A percentile compares a stretch with the other conserved stretches of the same genome.
Conservation (phyloP, 2,797 vertebrate genomes). For the Rhynchotus rufescens region DNA sequence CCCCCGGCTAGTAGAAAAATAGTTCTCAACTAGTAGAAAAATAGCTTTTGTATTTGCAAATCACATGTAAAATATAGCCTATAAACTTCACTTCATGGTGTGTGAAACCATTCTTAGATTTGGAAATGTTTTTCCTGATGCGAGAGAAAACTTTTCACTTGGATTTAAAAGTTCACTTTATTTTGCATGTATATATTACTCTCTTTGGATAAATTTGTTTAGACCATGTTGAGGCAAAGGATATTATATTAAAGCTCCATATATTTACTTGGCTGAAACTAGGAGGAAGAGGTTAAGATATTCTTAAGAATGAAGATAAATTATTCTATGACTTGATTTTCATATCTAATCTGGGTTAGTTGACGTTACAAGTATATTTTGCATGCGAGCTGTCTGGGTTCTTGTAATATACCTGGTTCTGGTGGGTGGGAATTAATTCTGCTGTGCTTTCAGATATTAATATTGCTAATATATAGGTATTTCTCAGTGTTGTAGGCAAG, state of each 20-base stretch:
- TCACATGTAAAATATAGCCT: background rate
- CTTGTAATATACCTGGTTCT: background rate
- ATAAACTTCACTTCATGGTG: background rate
- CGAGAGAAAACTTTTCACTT: background rate
- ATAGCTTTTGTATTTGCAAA: background rate
- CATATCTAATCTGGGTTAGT: background rate
- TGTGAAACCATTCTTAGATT: background rate
- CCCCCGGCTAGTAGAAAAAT: background rate
- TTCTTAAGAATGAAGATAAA: background rate
- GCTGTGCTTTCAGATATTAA: constrained; percentile 40
- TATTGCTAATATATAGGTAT: constrained; percentile 58
- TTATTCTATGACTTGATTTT: background rate
- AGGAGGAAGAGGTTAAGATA: background rate
- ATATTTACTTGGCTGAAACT: background rate
- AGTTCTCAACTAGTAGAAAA: background rate
- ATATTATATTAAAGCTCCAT: background rate
- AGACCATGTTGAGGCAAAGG: background rate
- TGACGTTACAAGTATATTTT: background rate
- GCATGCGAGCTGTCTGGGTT: background rate
- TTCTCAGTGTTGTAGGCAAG: constrained; percentile 39
- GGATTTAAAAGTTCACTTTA: background rate
- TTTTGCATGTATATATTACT: background rate
- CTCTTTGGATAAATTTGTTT: background rate
- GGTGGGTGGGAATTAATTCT: constrained; percentile 37
- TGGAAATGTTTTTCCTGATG: background rate